phyloP scores from a whole-genome alignment of 2,888 invertebrate species.

The Acanthoscelides obtectus region DNA sequence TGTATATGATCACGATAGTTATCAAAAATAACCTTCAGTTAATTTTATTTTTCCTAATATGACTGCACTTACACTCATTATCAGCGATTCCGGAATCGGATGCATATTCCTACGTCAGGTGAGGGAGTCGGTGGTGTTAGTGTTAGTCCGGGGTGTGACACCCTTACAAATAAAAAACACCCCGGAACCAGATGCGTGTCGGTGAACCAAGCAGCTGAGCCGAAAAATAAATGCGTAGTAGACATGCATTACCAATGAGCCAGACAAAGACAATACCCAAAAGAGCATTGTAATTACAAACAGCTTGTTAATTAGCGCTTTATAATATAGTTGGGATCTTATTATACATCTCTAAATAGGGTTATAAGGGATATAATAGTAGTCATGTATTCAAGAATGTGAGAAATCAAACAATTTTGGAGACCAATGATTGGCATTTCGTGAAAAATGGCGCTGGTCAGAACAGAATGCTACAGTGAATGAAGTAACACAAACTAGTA shows the following conservation, averaged over 20 bases:
- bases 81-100: not conserved
- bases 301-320: not conserved
- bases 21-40: no score
- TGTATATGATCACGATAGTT: no score
- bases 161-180: conserved; percentile 22
- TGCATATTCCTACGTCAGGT: conserved; percentile 16
- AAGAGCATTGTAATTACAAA: not conserved
- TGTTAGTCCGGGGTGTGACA: conserved; percentile 23
- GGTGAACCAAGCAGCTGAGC: conserved; percentile 27
- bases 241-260: not conserved
- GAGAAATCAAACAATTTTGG: no score
- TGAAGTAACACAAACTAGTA: no score
- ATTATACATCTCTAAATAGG: no score
- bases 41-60: not conserved
- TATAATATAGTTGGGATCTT: no score
- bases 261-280: not conserved
- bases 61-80: not conserved
- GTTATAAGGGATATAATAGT: no score
- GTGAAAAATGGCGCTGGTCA: no score
- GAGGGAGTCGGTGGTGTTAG: conserved; percentile 22
- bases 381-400: no score
- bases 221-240: not conserved
- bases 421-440: no score
- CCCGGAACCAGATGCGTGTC: conserved; percentile 33
- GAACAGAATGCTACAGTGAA: no score